phyloP scores from a whole-genome alignment of 1,140 invertebrate species.

The Drosophila murphyi region DNA sequence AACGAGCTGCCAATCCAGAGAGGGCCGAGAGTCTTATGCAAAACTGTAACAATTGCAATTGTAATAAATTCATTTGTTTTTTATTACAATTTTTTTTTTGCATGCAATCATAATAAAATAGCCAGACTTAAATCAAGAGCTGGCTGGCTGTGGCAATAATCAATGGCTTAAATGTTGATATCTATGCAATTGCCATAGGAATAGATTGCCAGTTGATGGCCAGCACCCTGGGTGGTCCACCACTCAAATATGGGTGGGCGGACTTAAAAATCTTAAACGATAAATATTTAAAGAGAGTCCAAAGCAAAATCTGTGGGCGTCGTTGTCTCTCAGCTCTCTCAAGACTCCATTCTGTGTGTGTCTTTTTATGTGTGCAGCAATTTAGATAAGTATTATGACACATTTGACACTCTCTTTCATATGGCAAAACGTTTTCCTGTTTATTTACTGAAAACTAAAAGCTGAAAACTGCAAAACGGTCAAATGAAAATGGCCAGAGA shows the following conservation, averaged over 20 bases:
- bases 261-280: conserved; percentile 55
- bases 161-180: conserved; percentile 55
- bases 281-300: conserved; percentile 69
- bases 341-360: neutral
- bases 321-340: neutral
- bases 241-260: conserved; percentile 33
- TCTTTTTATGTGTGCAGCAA: conserved; percentile 53
- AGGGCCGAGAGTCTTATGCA: conserved; percentile 15
- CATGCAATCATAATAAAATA: conserved; percentile 48
- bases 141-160: conserved; percentile 45
- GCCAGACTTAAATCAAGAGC: conserved; percentile 4
- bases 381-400: conserved; percentile 83
- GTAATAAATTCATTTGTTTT: neutral
- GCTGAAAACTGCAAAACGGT: conserved; percentile 48
- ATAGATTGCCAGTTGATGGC: conserved; percentile 21
- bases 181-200: conserved; percentile 49
- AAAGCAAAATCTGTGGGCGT: neutral
- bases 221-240: conserved; percentile 27
- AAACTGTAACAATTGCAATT: conserved; percentile 36
- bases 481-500: conserved; percentile 54
- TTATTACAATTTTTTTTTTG: neutral
- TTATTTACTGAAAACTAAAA: conserved; percentile 57
- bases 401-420: conserved; percentile 79
- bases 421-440: conserved; percentile 56
- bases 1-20: neutral